phyloP scores from a whole-genome alignment of 2,888 invertebrate genomes.

The Meteorus colon region DNA sequence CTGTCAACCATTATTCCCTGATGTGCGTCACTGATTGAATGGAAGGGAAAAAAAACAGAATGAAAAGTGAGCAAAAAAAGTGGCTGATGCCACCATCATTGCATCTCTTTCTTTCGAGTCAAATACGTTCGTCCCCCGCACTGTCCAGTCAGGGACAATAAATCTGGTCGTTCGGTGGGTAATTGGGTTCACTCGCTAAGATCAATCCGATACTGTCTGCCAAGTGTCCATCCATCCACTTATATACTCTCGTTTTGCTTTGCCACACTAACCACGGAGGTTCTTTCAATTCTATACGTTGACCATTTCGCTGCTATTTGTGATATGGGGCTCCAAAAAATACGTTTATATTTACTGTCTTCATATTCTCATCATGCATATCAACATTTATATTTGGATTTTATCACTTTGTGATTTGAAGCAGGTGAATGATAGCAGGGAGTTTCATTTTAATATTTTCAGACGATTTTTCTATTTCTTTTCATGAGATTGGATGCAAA shows the following conservation, averaged over 20 bases:
- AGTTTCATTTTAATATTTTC: neutral
- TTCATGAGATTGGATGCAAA: neutral
- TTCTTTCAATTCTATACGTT: conserved; percentile 11
- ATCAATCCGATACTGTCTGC: conserved; percentile 73
- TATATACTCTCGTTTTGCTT: conserved; percentile 49
- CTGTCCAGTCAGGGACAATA: conserved; percentile 63
- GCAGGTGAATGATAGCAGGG: neutral
- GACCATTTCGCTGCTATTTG: neutral
- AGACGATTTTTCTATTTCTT: neutral
- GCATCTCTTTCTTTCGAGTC: conserved; percentile 66
- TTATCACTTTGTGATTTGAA: neutral
- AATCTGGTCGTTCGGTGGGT: conserved; percentile 71
- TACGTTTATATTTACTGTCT: neutral
- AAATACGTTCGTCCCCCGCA: conserved; percentile 52
- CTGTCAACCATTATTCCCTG: neutral
- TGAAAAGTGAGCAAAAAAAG: conserved; percentile 37
- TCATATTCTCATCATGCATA: neutral
- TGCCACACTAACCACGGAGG: conserved; percentile 23
- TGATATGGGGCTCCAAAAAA: neutral
- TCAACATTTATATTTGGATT: neutral
- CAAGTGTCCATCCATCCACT: conserved; percentile 69
- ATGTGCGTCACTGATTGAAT: conserved; percentile 16
- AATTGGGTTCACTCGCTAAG: conserved; percentile 73
- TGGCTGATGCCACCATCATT: conserved; percentile 63
- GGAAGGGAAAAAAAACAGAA: conserved; percentile 40